Percentiles rank a stretch among this genome's conserved stretches.
Evolutionary conservation across 2,797 vertebrate genomes (phyloP).

Genomic region (Glyptemys insculpta): DNA sequence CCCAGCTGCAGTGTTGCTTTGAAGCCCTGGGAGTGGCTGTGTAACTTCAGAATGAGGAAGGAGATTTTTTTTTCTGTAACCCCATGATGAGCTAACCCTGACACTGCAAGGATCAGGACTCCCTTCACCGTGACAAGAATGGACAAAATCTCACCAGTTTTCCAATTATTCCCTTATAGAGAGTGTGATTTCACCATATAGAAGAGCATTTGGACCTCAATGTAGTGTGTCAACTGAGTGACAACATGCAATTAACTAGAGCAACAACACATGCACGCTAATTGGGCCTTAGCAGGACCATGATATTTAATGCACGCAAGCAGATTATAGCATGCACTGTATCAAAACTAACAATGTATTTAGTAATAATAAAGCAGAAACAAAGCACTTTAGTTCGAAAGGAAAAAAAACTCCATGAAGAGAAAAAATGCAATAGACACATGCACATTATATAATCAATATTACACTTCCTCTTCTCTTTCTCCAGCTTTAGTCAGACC

Average conservation of each 20-base stretch:
- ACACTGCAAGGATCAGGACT: not conserved
- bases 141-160: not conserved
- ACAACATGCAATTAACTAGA: conserved; percentile 13
- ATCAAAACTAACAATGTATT: not conserved
- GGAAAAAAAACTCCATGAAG: not conserved
- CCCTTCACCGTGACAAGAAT: not conserved
- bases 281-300: not conserved
- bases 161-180: conserved; percentile 14
- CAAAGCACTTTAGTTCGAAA: not conserved
- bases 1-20: not conserved
- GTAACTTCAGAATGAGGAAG: not conserved
- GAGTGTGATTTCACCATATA: not conserved
- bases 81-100: not conserved
- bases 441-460: not conserved
- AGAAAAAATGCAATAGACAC: not conserved
- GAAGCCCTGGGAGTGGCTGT: not conserved
- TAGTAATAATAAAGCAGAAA: not conserved
- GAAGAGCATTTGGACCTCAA: not conserved
- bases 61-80: not conserved
- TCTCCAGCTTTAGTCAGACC: not conserved
- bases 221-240: conserved; percentile 4
- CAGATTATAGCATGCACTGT: not conserved
- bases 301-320: not conserved
- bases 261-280: not conserved
- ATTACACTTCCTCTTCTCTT: not conserved